Conservation (phyloP, 2,888 invertebrate genomes). For the Punctoribates punctum region DNA sequence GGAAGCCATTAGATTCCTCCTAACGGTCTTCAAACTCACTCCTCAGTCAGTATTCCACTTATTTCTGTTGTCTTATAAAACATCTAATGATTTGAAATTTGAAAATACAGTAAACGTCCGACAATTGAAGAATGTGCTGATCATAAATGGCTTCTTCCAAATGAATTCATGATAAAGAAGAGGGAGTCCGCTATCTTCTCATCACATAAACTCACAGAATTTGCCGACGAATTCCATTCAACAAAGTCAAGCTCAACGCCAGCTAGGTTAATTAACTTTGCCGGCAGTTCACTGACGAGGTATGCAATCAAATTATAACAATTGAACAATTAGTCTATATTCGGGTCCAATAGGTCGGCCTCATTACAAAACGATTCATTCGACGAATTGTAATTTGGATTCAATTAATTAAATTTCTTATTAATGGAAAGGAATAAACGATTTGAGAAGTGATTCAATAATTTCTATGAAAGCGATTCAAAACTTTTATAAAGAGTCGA, state of each 20-base stretch:
- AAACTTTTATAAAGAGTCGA: too few species aligned
- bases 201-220: constrained; percentile 51
- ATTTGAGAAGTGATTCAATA: too few species aligned
- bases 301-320: not conserved
- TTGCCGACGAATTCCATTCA: constrained; percentile 47
- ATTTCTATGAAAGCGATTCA: too few species aligned
- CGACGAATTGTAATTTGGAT: constrained; percentile 19
- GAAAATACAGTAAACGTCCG: constrained; percentile 72
- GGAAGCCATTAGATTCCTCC: constrained; percentile 87
- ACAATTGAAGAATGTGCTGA: constrained; percentile 90
- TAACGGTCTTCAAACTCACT: constrained; percentile 89
- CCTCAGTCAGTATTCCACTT: constrained; percentile 65
- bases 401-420: not conserved
- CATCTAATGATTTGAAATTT: constrained; percentile 22
- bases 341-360: not conserved
- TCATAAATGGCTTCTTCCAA: constrained; percentile 89
- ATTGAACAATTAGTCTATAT: not conserved
- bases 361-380: constrained; percentile 30
- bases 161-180: constrained; percentile 88
- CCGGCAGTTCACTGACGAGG: constrained; percentile 7
- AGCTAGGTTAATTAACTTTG: not conserved
- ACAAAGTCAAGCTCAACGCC: constrained; percentile 34
- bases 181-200: constrained; percentile 81
- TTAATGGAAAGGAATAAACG: not conserved
- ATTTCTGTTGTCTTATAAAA: constrained; percentile 40